Evolutionary conservation across 2,797 vertebrate species (phyloP).

Genomic region (Argya squamiceps): DNA sequence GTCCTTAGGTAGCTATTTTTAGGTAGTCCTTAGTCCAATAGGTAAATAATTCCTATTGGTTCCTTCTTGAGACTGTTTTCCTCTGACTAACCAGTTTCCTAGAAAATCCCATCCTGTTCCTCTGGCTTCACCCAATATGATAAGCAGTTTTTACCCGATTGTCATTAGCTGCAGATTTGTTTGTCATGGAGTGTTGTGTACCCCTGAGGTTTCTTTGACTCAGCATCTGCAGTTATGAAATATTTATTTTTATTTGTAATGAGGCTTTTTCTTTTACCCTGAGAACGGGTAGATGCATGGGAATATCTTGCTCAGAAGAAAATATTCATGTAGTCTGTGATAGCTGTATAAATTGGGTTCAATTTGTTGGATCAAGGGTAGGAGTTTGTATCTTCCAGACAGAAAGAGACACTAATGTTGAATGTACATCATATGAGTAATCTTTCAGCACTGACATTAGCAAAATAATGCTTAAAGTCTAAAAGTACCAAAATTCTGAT

Average conservation of each 20-base stretch:
- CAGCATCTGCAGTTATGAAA: background rate
- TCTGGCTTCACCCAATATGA: background rate
- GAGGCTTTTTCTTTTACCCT: background rate
- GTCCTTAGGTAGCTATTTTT: background rate
- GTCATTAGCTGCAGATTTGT: background rate
- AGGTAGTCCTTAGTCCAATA: background rate
- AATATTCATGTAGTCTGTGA: background rate
- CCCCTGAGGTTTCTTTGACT: background rate
- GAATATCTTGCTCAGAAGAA: background rate
- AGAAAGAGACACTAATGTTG: background rate
- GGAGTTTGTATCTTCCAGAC: background rate
- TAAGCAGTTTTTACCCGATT: background rate
- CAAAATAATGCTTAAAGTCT: background rate
- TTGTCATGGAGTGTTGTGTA: background rate
- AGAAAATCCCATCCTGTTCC: background rate
- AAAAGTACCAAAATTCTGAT: background rate
- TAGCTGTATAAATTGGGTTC: background rate
- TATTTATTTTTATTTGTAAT: background rate
- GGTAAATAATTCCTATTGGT: background rate
- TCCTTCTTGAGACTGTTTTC: background rate
- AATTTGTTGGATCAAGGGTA: background rate
- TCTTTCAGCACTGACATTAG: background rate
- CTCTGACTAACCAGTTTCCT: background rate
- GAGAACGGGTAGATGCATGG: background rate
- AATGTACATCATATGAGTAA: background rate